These are phyloP conservation scores for Nomada ruficornis DNA, from an alignment of 2,888 invertebrate species.

Conservation along the genomic window DNA sequence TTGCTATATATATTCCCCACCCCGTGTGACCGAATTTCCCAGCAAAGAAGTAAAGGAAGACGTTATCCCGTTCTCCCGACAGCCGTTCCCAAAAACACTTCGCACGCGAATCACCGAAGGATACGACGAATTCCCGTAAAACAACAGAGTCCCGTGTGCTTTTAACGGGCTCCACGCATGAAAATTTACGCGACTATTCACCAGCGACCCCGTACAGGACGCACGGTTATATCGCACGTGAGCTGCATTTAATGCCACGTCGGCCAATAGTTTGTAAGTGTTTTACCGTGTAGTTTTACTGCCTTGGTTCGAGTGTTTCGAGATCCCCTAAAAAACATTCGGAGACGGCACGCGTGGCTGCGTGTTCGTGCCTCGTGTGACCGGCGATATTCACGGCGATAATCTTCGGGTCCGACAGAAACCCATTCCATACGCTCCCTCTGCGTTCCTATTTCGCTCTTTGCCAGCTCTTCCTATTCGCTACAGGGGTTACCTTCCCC, in stretches of 20 bases:
- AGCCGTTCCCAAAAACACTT: too few relatives aligned
- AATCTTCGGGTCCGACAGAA: constrained; percentile 69
- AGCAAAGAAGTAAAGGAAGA: too few relatives aligned
- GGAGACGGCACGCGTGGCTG: constrained; percentile 43
- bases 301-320: constrained; percentile 61
- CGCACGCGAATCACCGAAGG: too few relatives aligned
- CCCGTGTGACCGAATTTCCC: too few relatives aligned
- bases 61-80: too few relatives aligned
- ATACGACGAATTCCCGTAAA: too few relatives aligned
- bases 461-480: background rate
- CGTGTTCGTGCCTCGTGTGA: constrained; percentile 42
- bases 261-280: constrained; percentile 73
- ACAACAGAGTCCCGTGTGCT: constrained; percentile 9
- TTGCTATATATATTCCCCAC: too few relatives aligned
- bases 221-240: constrained; percentile 69
- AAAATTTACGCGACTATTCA: constrained; percentile 63
- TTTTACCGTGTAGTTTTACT: constrained; percentile 72
- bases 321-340: constrained; percentile 64
- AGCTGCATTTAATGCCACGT: constrained; percentile 66
- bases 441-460: constrained; percentile 14
- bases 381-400: constrained; percentile 73
- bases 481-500: background rate
- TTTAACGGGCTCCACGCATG: constrained; percentile 52
- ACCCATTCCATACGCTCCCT: constrained; percentile 62
- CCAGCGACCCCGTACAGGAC: constrained; percentile 44